Percentiles rank a stretch among this genome's conserved stretches.
These are phyloP conservation scores for Caenorhabditis sp. DNA, from an alignment of 2,888 invertebrate species.

Conservation along the genomic window DNA sequence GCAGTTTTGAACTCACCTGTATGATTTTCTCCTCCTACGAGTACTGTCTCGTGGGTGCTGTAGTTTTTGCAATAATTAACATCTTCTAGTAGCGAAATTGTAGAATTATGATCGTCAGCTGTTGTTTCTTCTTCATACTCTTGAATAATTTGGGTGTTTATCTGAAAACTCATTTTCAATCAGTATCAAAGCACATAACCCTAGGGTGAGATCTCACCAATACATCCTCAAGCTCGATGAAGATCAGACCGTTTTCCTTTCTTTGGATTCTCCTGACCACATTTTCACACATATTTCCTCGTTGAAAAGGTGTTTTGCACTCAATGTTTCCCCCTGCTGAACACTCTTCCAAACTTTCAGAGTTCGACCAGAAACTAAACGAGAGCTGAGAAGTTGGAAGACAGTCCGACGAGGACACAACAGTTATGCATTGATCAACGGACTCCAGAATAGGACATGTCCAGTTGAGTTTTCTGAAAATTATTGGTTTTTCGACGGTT, in stretches of 20 bases:
- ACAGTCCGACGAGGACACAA: constrained; percentile 47
- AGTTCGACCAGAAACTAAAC: constrained; percentile 43
- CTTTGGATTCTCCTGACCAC: constrained; percentile 18
- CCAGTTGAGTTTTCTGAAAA: constrained; percentile 41
- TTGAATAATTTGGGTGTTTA: constrained; percentile 47
- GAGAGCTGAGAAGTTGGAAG: constrained; percentile 51
- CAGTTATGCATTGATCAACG: constrained; percentile 26
- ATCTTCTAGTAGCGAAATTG: not conserved
- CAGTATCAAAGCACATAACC: too few relatives aligned
- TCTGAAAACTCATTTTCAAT: constrained; percentile 16
- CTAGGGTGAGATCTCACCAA: constrained; percentile 17
- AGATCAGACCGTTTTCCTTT: constrained; percentile 7
- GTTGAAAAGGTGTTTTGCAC: constrained; percentile 37
- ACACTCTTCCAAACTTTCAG: constrained; percentile 7
- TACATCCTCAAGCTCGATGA: constrained; percentile 48
- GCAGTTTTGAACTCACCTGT: not conserved
- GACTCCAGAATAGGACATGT: constrained; percentile 42
- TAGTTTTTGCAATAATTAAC: constrained; percentile 43
- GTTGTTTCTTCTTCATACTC: constrained; percentile 4
- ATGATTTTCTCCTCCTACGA: constrained; percentile 37
- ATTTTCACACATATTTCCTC: constrained; percentile 12
- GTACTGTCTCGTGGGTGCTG: constrained; percentile 19
- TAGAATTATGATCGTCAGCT: not conserved
- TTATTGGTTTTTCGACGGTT: not conserved
- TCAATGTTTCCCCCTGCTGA: constrained; percentile 3